Conservation (phyloP, 2,113 vertebrate genomes). For the Rhinolophus sinicus region DNA sequence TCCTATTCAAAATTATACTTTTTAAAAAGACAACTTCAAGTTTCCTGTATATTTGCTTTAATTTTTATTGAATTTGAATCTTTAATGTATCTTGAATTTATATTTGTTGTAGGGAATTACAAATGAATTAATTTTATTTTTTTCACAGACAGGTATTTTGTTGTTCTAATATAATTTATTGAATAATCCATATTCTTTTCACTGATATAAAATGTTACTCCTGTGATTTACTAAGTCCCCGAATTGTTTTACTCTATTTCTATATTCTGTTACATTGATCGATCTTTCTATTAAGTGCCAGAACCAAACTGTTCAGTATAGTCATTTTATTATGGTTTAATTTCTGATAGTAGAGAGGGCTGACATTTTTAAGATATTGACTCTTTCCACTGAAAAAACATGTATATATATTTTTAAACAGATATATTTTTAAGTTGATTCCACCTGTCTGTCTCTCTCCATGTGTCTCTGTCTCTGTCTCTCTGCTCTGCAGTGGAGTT, state of each 20-base stretch:
- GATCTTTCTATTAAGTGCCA: slow-evolving; percentile 45
- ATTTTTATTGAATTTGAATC: slow-evolving; percentile 55
- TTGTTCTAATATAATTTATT: slow-evolving; percentile 54
- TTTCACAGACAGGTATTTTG: slow-evolving; percentile 40
- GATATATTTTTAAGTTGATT: slow-evolving; percentile 26
- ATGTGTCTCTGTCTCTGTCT: neutral
- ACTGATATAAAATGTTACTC: slow-evolving; percentile 51
- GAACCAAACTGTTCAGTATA: slow-evolving; percentile 50
- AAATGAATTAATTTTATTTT: slow-evolving; percentile 56
- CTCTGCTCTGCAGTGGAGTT: neutral
- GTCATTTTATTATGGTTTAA: slow-evolving; percentile 50
- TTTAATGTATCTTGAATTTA: slow-evolving; percentile 48
- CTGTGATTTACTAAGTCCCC: slow-evolving; percentile 53
- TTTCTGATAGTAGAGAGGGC: slow-evolving; percentile 37
- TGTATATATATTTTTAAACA: neutral
- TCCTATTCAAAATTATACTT: slow-evolving; percentile 23
- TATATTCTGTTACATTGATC: slow-evolving; percentile 52
- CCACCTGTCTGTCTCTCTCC: neutral
- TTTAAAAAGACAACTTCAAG: neutral
- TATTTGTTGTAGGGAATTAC: slow-evolving; percentile 22
- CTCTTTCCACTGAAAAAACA: neutral
- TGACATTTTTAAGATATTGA: slow-evolving; percentile 45
- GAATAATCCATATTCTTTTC: slow-evolving; percentile 58
- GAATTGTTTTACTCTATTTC: slow-evolving; percentile 37
- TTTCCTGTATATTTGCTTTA: slow-evolving; percentile 12